These are phyloP conservation scores for Caenorhabditis parvicauda DNA, from an alignment of 2,888 invertebrate genomes.

Conservation along the genomic window DNA sequence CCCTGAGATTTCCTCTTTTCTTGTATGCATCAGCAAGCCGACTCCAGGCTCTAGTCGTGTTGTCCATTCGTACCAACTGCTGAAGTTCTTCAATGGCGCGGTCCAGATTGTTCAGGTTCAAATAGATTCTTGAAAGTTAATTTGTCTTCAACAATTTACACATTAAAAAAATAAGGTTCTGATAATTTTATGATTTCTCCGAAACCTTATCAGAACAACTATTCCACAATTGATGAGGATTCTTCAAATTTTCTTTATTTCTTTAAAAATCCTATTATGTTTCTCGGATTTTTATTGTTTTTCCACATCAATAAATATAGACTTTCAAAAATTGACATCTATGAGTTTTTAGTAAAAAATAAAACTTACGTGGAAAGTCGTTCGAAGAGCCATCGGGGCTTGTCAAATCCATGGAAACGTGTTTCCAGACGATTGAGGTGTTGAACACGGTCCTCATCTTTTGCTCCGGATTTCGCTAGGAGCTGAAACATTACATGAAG, in stretches of 20 bases:
- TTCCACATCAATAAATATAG: too few relatives aligned
- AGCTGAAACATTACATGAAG: too few relatives aligned
- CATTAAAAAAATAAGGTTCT: neutral
- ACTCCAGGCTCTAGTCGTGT: constrained; percentile 23
- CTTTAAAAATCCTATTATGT: too few relatives aligned
- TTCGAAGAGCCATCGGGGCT: constrained; percentile 24
- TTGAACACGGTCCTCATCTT: constrained; percentile 3
- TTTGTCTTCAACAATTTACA: too few relatives aligned
- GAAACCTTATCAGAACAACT: too few relatives aligned
- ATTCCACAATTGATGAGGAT: too few relatives aligned
- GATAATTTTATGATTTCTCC: too few relatives aligned
- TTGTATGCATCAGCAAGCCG: constrained; percentile 28
- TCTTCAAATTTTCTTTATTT: too few relatives aligned
- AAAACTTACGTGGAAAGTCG: constrained; percentile 13
- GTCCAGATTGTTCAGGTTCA: constrained; percentile 13
- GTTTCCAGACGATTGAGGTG: constrained; percentile 4
- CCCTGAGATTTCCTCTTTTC: constrained; percentile 24
- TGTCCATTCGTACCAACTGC: constrained; percentile 19
- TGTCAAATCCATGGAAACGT: neutral
- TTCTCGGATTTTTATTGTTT: too few relatives aligned
- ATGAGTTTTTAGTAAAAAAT: neutral
- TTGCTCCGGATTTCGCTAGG: neutral
- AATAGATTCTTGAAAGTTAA: constrained; percentile 11
- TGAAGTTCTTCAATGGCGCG: constrained; percentile 30
- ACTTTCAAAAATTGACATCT: too few relatives aligned